Evolutionary conservation across 1,140 invertebrate genomes (phyloP), one percentile per base, ranked within the genome.

Genomic region (Pteromalus puparum): DNA sequence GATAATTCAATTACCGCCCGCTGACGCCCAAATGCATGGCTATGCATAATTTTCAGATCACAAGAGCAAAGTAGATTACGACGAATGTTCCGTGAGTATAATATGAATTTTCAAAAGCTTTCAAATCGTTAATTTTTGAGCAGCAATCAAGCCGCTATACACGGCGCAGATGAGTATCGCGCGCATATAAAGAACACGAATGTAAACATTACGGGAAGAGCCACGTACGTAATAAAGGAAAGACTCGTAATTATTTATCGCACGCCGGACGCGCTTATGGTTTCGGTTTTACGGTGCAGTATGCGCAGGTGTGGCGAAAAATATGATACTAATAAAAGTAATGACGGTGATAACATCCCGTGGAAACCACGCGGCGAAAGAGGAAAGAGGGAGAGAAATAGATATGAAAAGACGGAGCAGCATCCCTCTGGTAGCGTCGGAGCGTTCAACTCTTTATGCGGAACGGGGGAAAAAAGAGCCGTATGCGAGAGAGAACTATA

Each of bases 311-410:
- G 90, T 85, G 68, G 68, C 85, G 86, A 84, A 87, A 91, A 90
- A 90, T 90, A 90, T 89, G 89, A 86, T 87, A 86, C 88, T 90
- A 90, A 90, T 90, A 91, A 90, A 90, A 90, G 86, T 91, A 90
- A 91, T 89, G 88, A 88, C 79, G 75, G 88, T 87, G 84, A 87
- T 89, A 89, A 88, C 87, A 88, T 74, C 85, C 80, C 34, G 28
- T 80, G 26, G 76, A 34, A 81, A 81, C 24, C 67, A 18, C 34
- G 79, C 61, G 42, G 38, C n/a, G n/a, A n/a, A n/a, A n/a, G n/a
- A n/a, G 30, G 30, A 34, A 61, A 9, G 68, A 53, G 38, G 53
- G 28, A 24, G 72, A 21, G 30, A 73, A 80, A 70, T 73, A 74
- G 76, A 28, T n/a, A n/a, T 73, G 53, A 21, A 61, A 61, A 61